Base-by-base conservation (phyloP, 2,888 invertebrate genomes). In the Drosophila parthenogenetica region DNA sequence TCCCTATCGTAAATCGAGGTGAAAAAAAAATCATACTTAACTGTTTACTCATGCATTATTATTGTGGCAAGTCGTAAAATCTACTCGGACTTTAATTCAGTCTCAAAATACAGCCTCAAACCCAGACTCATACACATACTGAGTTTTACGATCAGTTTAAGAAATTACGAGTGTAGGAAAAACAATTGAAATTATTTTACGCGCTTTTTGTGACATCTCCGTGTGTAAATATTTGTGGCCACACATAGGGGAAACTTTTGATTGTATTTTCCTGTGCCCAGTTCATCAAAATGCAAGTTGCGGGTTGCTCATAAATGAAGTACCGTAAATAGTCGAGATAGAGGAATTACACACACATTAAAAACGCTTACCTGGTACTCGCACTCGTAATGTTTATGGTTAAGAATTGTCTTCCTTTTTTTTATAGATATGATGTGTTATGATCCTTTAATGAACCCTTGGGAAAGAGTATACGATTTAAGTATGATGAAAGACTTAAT, bases 191-290 rank as follows among this genome's bases (percentile, higher is more conserved):
- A 46, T n/a, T 32, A 14, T 51, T 69, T 65, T 54, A 61, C 50
- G 73, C 48, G 57, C 54, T 61, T 55, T 58, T 25, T 50, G 53
- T 50, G 72, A 59, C 68, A 59, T 48, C 40, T 58, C 45, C 50
- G 70, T 70, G 74, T 63, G 71, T 60, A 63, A 75, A 75, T 57
- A 75, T 70, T 75, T 75, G 48, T 60, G 64, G 49, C 40, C 43
- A 17, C 7, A 46, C 19, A 57, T 19, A 4, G 45, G 69, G 62
- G 22, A 45, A 66, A 50, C 35, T 13, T 7, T 8, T 8, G 10
- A 13, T 16, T 5, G 17, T 19, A 7, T 1, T n/a, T 35, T 8
- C n/a, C 35, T 7, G 37, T 3, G 50, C n/a, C 25, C 45, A 19
- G 57, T 39, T 45, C 14, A 45, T 16, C 39, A 45, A 46, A 55